Conservation (phyloP, 2,888 invertebrate species). For the Xylocampa areola region DNA sequence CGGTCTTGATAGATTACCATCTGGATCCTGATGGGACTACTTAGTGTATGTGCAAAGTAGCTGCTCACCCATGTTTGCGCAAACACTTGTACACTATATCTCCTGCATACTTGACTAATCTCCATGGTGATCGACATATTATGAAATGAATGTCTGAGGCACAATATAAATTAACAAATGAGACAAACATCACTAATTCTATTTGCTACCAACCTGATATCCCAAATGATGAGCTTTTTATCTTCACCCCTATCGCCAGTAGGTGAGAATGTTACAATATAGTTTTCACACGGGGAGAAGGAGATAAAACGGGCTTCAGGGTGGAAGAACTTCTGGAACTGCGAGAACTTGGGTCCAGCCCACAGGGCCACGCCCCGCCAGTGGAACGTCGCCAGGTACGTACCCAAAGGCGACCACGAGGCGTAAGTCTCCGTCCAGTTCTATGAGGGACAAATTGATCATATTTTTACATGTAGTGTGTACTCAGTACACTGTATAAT, state of each 20-base stretch:
- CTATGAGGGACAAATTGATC: conserved; percentile 79
- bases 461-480: no score
- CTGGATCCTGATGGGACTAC: no score
- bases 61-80: no score
- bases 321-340: conserved; percentile 97
- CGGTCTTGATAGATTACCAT: no score
- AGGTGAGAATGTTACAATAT: conserved; percentile 98
- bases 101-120: no score
- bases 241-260: conserved; percentile 92
- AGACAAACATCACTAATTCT: not conserved
- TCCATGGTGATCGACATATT: no score
- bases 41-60: no score
- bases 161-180: no score
- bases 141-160: no score
- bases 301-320: conserved; percentile 98
- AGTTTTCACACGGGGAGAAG: conserved; percentile 99
- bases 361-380: conserved; percentile 98
- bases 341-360: conserved; percentile 98
- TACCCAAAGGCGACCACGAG: conserved; percentile 99
- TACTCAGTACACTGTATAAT: no score
- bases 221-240: conserved; percentile 98
- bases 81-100: no score
- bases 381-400: conserved; percentile 98
- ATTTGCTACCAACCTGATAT: conserved; percentile 92
- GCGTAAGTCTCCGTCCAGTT: conserved; percentile 99